A percentile compares a stretch with the other conserved stretches of the same genome.
Conservation (phyloP, 2,113 vertebrate genomes). For the Nanorana parkeri region DNA sequence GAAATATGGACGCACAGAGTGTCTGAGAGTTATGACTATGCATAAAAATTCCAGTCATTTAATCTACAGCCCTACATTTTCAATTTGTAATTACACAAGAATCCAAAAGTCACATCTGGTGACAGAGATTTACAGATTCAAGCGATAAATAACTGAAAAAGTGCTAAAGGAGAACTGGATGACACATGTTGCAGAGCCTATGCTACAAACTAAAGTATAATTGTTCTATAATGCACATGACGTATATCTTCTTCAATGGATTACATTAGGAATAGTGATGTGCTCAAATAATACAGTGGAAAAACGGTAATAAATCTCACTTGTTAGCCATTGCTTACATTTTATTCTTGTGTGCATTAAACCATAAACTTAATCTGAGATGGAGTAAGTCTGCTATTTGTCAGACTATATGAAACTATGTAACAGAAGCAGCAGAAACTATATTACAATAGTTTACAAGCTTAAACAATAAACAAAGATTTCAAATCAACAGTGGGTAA, state of each 20-base stretch:
- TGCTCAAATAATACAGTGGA: neutral
- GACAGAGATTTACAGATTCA: slow-evolving; percentile 2
- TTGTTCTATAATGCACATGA: neutral
- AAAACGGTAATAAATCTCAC: slow-evolving; percentile 1
- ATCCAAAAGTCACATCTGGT: neutral
- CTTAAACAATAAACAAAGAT: too few species aligned
- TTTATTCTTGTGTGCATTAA: neutral
- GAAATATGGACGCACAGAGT: neutral
- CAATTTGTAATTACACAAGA: neutral
- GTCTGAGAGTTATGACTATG: neutral
- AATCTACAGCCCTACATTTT: neutral
- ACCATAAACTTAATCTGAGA: neutral
- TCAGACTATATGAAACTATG: too few species aligned
- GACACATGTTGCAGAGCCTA: neutral
- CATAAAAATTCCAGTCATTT: neutral
- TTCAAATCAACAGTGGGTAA: too few species aligned
- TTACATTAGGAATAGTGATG: neutral
- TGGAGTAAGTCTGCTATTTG: neutral
- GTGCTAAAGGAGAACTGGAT: neutral
- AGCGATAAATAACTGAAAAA: neutral
- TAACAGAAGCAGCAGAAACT: too few species aligned
- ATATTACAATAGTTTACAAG: too few species aligned
- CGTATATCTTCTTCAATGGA: neutral
- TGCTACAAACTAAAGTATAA: neutral
- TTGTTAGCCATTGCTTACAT: slow-evolving; percentile 20